Conservation (phyloP, 2,113 vertebrate species). For the Rhynchopsitta pachyrhyncha region DNA sequence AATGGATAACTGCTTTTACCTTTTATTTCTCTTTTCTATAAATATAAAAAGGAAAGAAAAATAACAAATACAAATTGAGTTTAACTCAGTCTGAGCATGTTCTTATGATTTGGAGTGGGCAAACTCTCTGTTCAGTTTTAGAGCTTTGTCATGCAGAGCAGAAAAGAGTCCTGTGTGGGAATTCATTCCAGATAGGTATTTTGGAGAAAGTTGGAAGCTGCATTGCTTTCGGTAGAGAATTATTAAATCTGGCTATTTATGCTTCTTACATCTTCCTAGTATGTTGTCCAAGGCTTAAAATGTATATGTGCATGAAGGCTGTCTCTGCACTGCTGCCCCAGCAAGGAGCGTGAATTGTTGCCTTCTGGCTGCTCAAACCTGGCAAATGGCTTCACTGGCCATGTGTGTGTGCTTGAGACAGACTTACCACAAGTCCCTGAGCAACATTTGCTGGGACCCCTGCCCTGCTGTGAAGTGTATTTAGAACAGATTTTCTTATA, state of each 20-base stretch:
- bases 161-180: background rate
- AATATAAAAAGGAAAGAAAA: background rate
- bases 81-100: background rate
- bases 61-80: background rate
- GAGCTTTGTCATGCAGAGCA: background rate
- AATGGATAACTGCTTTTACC: background rate
- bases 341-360: accelerated
- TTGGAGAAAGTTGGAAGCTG: background rate
- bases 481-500: background rate
- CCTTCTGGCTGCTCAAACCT: background rate
- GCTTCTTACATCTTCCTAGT: background rate
- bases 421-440: background rate
- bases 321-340: background rate
- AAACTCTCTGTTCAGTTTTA: background rate
- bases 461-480: background rate
- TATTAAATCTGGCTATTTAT: background rate
- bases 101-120: background rate
- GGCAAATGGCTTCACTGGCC: accelerated
- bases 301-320: background rate
- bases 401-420: background rate
- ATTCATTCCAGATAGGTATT: background rate
- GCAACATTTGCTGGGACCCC: background rate
- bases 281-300: background rate
- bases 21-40: background rate
- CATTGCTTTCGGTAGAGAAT: background rate